Percentiles rank a stretch among this genome's conserved stretches.
Evolutionary conservation across 2,888 invertebrate genomes (phyloP).

Genomic region (Aricia artaxerxes): DNA sequence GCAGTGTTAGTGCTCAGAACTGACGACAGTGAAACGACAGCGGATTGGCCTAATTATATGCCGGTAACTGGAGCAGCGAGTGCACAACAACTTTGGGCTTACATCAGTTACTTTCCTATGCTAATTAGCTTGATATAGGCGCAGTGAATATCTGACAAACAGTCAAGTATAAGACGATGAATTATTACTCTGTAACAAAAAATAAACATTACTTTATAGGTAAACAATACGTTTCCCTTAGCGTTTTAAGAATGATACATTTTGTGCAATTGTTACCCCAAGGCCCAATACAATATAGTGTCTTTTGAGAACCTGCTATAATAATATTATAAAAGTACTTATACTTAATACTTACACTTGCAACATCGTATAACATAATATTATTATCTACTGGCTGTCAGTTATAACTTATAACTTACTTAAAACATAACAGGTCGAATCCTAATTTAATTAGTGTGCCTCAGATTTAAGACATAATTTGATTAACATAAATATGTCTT

Average conservation of each 20-base stretch:
- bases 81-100: not conserved
- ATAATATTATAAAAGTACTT: no score
- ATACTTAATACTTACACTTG: no score
- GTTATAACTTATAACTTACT: not conserved
- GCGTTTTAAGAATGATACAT: not conserved
- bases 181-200: not conserved
- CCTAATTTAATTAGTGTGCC: not conserved
- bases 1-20: not conserved
- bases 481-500: conserved; percentile 1
- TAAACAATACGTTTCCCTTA: no score
- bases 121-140: not conserved
- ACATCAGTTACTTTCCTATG: not conserved
- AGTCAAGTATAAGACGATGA: not conserved
- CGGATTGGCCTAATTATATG: conserved; percentile 14
- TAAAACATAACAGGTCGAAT: not conserved
- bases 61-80: conserved; percentile 3
- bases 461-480: not conserved
- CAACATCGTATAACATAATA: no score
- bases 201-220: no score
- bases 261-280: not conserved
- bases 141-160: not conserved
- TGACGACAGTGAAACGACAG: conserved; percentile 5
- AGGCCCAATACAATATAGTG: not conserved
- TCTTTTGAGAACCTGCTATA: not conserved
- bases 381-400: not conserved